phyloP scores from a whole-genome alignment of 2,797 vertebrate genomes.

The Sardinella longiceps region DNA sequence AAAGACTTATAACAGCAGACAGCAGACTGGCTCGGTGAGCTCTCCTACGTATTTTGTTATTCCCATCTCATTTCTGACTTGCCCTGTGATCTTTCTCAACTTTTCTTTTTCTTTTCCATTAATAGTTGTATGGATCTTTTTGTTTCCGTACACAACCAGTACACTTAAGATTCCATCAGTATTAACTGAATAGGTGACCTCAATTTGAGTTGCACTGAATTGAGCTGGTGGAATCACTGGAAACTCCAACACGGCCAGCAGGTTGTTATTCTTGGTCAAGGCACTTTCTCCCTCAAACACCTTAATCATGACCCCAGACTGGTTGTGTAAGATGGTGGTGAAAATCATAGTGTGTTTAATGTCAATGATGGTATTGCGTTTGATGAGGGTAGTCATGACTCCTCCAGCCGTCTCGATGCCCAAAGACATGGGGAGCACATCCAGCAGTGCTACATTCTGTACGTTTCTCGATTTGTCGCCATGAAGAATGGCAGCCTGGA shows the following conservation, averaged over 20 bases:
- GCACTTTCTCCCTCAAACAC: constrained; percentile 46
- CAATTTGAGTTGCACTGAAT: constrained; percentile 53
- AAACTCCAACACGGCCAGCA: too few relatives aligned
- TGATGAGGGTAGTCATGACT: constrained; percentile 56
- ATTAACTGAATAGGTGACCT: constrained; percentile 54
- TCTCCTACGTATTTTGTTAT: too few relatives aligned
- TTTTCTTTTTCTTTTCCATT: constrained; percentile 52
- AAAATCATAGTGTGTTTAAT: constrained; percentile 54
- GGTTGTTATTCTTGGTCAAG: constrained; percentile 45
- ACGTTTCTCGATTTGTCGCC: constrained; percentile 53
- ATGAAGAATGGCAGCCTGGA: constrained; percentile 51
- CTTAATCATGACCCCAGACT: constrained; percentile 55
- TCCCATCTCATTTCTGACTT: constrained; percentile 46
- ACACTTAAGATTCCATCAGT: constrained; percentile 56
- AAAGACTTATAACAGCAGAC: too few relatives aligned
- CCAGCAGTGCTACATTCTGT: constrained; percentile 54
- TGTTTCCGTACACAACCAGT: constrained; percentile 34
- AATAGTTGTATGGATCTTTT: constrained; percentile 56
- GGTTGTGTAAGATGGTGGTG: constrained; percentile 53
- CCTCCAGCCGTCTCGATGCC: constrained; percentile 55
- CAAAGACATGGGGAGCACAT: constrained; percentile 51
- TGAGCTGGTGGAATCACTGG: constrained; percentile 52
- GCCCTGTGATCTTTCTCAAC: constrained; percentile 46
- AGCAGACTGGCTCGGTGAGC: too few relatives aligned
- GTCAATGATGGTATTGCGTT: constrained; percentile 55